A percentile compares a stretch with the other conserved stretches of the same genome.
phyloP scores from a whole-genome alignment of 2,888 invertebrate species.

The Phengaris alcon region DNA sequence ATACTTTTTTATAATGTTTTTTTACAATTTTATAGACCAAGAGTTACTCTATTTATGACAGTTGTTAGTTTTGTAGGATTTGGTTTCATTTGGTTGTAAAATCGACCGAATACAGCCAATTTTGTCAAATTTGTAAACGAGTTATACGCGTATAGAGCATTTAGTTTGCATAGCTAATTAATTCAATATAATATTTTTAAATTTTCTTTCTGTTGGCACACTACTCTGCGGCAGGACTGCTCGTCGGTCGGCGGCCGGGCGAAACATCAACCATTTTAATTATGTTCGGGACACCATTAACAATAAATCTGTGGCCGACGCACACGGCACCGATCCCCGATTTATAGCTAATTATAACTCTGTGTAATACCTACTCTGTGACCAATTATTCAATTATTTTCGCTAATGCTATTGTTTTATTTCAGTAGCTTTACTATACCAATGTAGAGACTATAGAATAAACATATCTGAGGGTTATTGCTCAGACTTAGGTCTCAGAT shows the following conservation, averaged over 20 bases:
- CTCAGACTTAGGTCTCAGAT: no score
- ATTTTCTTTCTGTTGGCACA: conserved; percentile 5
- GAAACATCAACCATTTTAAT: conserved; percentile 78
- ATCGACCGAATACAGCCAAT: no score
- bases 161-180: no score
- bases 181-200: background rate
- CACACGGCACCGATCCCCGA: conserved; percentile 60
- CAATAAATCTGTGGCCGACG: conserved; percentile 75
- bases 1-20: no score
- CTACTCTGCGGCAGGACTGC: conserved; percentile 48
- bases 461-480: no score
- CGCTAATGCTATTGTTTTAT: conserved; percentile 2
- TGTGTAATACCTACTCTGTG: conserved; percentile 68
- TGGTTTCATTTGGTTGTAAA: no score
- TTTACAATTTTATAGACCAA: no score
- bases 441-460: no score
- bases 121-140: no score
- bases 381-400: conserved; percentile 65
- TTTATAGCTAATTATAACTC: conserved; percentile 73
- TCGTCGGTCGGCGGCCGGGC: conserved; percentile 62
- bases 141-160: no score
- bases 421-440: background rate
- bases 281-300: conserved; percentile 78
- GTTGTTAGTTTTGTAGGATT: no score
- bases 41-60: no score